Evolutionary conservation across 2,797 vertebrate species (phyloP).

Genomic region (Ispidina picta): DNA sequence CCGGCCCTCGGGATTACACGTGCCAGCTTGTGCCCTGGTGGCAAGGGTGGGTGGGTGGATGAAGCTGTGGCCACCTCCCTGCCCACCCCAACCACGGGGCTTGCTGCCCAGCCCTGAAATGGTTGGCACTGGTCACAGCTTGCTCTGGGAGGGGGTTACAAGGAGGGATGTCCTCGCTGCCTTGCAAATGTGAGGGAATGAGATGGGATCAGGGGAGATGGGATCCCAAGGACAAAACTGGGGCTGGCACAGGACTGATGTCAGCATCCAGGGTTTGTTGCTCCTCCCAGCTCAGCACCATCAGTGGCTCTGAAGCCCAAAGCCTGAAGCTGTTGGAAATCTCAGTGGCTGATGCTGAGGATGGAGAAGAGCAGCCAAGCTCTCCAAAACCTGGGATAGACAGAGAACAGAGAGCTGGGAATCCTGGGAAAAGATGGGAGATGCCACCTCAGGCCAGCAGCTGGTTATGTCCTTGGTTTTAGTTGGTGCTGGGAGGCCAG

Average conservation of each 20-base stretch:
- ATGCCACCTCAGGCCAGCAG: background rate
- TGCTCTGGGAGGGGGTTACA: accelerated
- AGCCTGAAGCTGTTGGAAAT: background rate
- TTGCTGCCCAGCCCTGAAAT: background rate
- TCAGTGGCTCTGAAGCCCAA: background rate
- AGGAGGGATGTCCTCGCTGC: background rate
- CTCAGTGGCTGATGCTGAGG: background rate
- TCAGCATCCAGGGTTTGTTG: background rate
- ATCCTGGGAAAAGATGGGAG: background rate
- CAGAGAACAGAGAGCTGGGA: background rate
- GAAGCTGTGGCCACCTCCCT: background rate
- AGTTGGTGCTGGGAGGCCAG: background rate
- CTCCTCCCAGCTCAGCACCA: background rate
- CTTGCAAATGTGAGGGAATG: background rate
- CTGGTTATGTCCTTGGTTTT: background rate
- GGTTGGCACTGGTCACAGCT: accelerated
- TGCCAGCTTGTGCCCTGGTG: background rate
- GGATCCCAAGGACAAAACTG: accelerated
- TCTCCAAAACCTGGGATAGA: background rate
- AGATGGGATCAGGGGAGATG: accelerated
- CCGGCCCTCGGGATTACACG: background rate
- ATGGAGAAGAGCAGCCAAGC: background rate
- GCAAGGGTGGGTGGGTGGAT: accelerated
- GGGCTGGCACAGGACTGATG: background rate
- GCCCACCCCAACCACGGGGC: background rate